Conservation (phyloP, 2,888 invertebrate species). For the Heliconius ethilla region DNA sequence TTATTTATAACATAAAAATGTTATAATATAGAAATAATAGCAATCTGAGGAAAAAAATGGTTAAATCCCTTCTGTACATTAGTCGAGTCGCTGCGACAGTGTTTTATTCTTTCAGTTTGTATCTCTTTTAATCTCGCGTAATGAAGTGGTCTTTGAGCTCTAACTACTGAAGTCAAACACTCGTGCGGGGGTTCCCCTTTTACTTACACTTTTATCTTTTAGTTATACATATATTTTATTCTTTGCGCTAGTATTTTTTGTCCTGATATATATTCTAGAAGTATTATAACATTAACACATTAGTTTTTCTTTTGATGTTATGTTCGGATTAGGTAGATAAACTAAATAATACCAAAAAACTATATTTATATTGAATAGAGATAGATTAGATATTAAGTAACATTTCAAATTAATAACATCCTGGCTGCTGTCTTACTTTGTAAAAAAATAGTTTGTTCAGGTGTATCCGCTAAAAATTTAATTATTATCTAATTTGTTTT, state of each 20-base stretch:
- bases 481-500: too few species aligned
- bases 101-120: slow-evolving; percentile 13
- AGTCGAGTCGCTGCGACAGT: slow-evolving; percentile 9
- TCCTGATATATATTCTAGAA: too few species aligned
- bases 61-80: slow-evolving; percentile 1
- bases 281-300: not conserved
- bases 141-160: slow-evolving; percentile 40
- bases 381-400: too few species aligned
- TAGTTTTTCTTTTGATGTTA: not conserved
- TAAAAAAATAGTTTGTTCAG: too few species aligned
- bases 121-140: slow-evolving; percentile 34
- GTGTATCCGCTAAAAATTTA: too few species aligned
- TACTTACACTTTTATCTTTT: slow-evolving; percentile 1
- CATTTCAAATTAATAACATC: not conserved
- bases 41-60: not conserved
- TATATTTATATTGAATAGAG: not conserved
- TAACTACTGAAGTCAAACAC: slow-evolving; percentile 33
- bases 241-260: not conserved
- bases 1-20: not conserved
- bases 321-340: not conserved
- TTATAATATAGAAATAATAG: not conserved
- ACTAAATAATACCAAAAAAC: not conserved
- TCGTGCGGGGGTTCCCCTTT: not conserved
- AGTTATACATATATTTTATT: not conserved
- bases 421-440: too few species aligned